These are phyloP conservation scores for Pyrgus malvae DNA, from an alignment of 2,888 invertebrate species.

Conservation along the genomic window DNA sequence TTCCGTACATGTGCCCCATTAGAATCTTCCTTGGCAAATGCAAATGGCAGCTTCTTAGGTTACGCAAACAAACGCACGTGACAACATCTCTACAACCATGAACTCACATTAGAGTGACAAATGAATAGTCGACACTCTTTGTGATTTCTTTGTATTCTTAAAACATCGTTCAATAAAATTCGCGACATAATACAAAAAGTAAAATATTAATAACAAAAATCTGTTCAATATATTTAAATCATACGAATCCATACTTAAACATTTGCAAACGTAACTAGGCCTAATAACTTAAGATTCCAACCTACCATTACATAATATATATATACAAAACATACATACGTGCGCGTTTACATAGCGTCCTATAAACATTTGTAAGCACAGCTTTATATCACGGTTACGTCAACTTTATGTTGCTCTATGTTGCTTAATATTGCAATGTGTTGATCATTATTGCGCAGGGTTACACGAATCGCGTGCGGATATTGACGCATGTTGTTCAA, in stretches of 20 bases:
- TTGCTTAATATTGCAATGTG: too few relatives aligned
- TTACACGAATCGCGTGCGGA: neutral
- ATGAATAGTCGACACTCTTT: too few relatives aligned
- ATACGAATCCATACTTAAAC: neutral
- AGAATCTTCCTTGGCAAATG: too few relatives aligned
- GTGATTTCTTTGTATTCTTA: too few relatives aligned
- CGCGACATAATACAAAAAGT: too few relatives aligned
- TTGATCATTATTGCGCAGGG: too few relatives aligned
- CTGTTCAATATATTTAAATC: neutral
- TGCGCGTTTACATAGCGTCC: constrained; percentile 15
- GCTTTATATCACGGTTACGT: constrained; percentile 20
- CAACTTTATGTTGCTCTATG: neutral
- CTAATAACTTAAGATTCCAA: constrained; percentile 6
- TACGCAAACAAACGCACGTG: too few relatives aligned
- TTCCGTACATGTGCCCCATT: too few relatives aligned
- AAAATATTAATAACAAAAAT: neutral
- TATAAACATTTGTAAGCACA: constrained; percentile 25
- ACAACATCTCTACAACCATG: too few relatives aligned
- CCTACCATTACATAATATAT: constrained; percentile 6
- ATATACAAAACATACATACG: constrained; percentile 16
- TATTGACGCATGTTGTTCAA: neutral
- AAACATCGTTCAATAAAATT: too few relatives aligned
- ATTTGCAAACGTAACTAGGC: constrained; percentile 13
- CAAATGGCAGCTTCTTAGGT: too few relatives aligned
- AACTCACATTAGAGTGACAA: too few relatives aligned